These are phyloP conservation scores for Machimus rusticus DNA, from an alignment of 2,888 invertebrate genomes.

Conservation along the genomic window DNA sequence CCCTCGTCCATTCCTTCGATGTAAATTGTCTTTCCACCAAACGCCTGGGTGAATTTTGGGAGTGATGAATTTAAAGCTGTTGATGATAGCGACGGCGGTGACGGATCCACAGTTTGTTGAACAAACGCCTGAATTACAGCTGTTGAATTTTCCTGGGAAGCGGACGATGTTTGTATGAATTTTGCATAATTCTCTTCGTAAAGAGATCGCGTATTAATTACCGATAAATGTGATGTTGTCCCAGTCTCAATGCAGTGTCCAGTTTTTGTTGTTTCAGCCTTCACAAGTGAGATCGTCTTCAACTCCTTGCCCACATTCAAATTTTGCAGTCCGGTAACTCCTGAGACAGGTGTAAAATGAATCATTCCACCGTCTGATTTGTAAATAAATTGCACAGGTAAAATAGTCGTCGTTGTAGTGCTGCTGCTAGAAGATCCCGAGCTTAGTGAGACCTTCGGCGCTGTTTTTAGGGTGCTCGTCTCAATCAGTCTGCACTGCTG, in stretches of 20 bases:
- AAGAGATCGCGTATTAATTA: conserved; percentile 5
- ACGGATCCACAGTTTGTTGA: background rate
- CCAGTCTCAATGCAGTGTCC: conserved; percentile 51
- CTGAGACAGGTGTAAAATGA: conserved; percentile 66
- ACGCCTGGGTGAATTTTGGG: conserved; percentile 13
- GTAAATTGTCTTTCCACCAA: background rate
- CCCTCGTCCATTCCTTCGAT: background rate
- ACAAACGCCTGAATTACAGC: background rate
- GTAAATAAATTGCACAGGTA: conserved; percentile 64
- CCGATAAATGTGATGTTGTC: conserved; percentile 50
- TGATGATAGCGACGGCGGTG: background rate
- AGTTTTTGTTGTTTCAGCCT: conserved; percentile 21
- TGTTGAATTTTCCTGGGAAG: conserved; percentile 18
- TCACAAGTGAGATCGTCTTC: conserved; percentile 13
- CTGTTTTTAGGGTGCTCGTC: background rate
- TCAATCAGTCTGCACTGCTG: background rate
- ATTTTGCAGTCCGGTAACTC: background rate
- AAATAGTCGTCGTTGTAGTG: background rate
- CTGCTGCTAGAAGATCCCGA: background rate
- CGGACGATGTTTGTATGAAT: conserved; percentile 40
- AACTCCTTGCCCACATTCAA: background rate
- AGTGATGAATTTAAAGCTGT: background rate
- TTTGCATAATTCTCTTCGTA: conserved; percentile 35
- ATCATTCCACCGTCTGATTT: conserved; percentile 70
- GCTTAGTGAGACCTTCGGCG: background rate